Percentiles rank a stretch among this genome's conserved stretches.
Evolutionary conservation across 1,140 invertebrate species (phyloP).

Genomic region (Zophobas atratus): DNA sequence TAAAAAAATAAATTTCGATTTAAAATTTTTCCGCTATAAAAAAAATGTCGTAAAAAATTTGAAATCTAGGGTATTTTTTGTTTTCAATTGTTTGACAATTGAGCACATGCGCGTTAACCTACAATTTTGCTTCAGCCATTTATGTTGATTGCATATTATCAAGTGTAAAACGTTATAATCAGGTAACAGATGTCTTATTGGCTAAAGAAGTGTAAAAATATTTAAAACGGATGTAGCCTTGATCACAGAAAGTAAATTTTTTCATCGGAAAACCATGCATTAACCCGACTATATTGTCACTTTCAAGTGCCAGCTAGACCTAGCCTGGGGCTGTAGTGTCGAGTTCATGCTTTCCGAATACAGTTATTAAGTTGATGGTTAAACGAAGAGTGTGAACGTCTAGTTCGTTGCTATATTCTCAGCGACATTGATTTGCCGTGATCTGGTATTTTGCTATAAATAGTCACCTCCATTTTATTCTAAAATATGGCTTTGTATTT

Average conservation of each 20-base stretch:
- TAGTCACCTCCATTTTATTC: slow-evolving; percentile 61
- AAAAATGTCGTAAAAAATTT: slow-evolving; percentile 5
- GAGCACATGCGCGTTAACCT: slow-evolving; percentile 65
- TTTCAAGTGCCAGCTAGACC: slow-evolving; percentile 61
- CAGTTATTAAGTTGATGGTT: slow-evolving; percentile 17
- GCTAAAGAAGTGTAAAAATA: slow-evolving; percentile 41
- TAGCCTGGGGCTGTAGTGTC: slow-evolving; percentile 59
- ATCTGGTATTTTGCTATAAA: slow-evolving; percentile 57
- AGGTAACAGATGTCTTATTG: slow-evolving; percentile 59
- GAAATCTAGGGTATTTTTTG: slow-evolving; percentile 8
- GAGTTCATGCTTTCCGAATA: slow-evolving; percentile 43
- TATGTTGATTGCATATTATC: slow-evolving; percentile 65
- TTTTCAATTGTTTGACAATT: slow-evolving; percentile 41
- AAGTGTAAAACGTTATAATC: slow-evolving; percentile 62
- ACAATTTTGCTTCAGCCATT: slow-evolving; percentile 67
- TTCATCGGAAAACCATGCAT: slow-evolving; percentile 29
- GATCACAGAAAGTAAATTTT: slow-evolving; percentile 25
- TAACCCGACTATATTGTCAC: slow-evolving; percentile 37
- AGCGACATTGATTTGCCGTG: slow-evolving; percentile 26
- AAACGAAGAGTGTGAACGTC: slow-evolving; percentile 19
- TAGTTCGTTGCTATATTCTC: slow-evolving; percentile 13
- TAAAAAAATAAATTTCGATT: too few species aligned
- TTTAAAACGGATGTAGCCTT: slow-evolving; percentile 18
- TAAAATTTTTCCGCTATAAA: neutral
- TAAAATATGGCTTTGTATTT: slow-evolving; percentile 41